Percentiles rank a stretch among this genome's conserved stretches.
phyloP scores from a whole-genome alignment of 2,113 vertebrate species.

The Pygoscelis antarcticus region DNA sequence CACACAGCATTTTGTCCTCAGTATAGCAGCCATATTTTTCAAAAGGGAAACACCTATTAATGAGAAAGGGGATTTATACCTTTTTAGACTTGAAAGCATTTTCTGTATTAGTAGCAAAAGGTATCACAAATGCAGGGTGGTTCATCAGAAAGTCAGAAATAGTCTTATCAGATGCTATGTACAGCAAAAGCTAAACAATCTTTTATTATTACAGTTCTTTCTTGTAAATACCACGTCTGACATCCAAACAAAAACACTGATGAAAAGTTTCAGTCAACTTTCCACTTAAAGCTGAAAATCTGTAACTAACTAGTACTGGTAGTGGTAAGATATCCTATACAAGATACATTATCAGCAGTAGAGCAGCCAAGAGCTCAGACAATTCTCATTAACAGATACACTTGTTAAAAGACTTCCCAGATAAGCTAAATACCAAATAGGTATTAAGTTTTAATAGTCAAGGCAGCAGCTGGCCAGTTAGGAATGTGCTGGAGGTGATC shows the following conservation, averaged over 20 bases:
- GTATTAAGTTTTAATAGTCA: background rate
- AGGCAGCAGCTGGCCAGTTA: background rate
- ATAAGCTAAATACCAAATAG: background rate
- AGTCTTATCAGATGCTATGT: background rate
- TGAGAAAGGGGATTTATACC: background rate
- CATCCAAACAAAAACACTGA: background rate
- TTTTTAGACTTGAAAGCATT: background rate
- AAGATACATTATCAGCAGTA: background rate
- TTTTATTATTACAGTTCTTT: background rate
- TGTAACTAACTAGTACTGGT: background rate
- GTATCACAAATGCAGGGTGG: background rate
- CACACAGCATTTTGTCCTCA: background rate
- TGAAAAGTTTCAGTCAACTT: background rate
- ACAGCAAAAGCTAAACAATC: background rate
- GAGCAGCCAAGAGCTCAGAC: background rate
- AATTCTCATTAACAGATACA: background rate
- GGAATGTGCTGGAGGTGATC: background rate
- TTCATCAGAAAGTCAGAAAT: background rate
- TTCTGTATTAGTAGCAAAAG: background rate
- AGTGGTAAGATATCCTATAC: background rate
- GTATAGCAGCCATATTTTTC: background rate
- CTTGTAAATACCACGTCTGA: background rate
- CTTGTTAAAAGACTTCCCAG: background rate
- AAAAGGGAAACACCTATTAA: background rate
- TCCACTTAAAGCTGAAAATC: background rate